Conservation (phyloP, 2,797 vertebrate species). For the Tarsius wallacei region DNA sequence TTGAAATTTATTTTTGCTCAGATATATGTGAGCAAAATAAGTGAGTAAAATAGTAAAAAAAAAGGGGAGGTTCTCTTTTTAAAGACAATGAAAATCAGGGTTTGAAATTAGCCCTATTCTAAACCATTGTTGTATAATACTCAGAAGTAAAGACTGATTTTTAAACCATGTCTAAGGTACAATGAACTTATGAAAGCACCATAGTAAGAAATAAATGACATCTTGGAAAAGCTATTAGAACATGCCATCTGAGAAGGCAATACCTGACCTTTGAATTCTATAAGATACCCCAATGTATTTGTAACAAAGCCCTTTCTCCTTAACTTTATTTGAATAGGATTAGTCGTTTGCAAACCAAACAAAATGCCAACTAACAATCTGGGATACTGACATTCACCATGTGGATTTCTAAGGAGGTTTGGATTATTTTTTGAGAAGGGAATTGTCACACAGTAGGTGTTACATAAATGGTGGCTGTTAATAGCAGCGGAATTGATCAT, state of each 20-base stretch:
- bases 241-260: neutral
- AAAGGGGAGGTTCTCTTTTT: neutral
- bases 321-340: neutral
- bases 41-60: neutral
- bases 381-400: neutral
- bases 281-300: neutral
- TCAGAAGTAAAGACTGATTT: neutral
- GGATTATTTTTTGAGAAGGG: neutral
- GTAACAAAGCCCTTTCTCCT: neutral
- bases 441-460: neutral
- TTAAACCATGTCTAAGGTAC: neutral
- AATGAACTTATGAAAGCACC: neutral
- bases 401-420: neutral
- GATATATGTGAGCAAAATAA: neutral
- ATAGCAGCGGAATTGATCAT: neutral
- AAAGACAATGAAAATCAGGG: constrained; percentile 37
- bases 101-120: neutral
- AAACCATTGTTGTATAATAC: neutral
- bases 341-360: constrained; percentile 4
- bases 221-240: no score
- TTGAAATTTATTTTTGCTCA: constrained; percentile 18
- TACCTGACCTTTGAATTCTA: neutral
- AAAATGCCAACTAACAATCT: neutral
- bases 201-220: neutral
- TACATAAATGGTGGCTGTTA: neutral